These are phyloP conservation scores for Parthenolecanium corni DNA, from an alignment of 2,888 invertebrate species.

Conservation along the genomic window DNA sequence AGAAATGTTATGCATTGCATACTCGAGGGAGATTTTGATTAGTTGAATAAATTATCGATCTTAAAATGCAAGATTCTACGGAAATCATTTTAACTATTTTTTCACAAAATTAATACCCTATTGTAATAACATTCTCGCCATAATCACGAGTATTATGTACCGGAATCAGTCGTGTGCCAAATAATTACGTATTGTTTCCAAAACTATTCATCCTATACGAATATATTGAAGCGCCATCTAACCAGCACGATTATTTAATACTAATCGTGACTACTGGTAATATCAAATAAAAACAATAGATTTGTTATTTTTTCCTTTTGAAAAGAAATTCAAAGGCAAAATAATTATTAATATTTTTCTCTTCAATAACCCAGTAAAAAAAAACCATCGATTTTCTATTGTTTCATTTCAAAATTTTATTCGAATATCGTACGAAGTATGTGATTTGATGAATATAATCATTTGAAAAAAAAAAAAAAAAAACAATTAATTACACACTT, in stretches of 20 bases:
- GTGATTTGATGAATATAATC: too few species aligned
- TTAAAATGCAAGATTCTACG: not conserved
- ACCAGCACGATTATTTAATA: conserved; percentile 12
- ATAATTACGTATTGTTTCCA: conserved; percentile 17
- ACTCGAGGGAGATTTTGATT: not conserved
- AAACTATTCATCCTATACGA: conserved; percentile 5
- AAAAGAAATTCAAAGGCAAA: conserved; percentile 3
- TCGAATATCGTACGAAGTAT: too few species aligned
- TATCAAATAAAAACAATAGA: conserved; percentile 14
- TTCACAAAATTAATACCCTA: conserved; percentile 8
- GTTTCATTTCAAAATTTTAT: too few species aligned
- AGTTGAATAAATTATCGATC: conserved; percentile 1
- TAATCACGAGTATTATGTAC: conserved; percentile 6
- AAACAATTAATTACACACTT: too few species aligned
- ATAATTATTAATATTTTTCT: conserved; percentile 5
- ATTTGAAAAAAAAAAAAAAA: too few species aligned
- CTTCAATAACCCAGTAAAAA: not conserved
- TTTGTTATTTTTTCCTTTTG: too few species aligned
- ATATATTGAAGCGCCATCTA: conserved; percentile 6
- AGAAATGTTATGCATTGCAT: too few species aligned
- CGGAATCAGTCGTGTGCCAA: conserved; percentile 10
- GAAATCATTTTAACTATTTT: not conserved
- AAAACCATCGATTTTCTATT: not conserved
- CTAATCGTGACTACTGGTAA: conserved; percentile 8
- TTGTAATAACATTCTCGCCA: not conserved